Percentiles rank a stretch among this genome's conserved stretches.
Evolutionary conservation across 2,113 vertebrate genomes (phyloP).

Genomic region (Eulemur rufifrons): DNA sequence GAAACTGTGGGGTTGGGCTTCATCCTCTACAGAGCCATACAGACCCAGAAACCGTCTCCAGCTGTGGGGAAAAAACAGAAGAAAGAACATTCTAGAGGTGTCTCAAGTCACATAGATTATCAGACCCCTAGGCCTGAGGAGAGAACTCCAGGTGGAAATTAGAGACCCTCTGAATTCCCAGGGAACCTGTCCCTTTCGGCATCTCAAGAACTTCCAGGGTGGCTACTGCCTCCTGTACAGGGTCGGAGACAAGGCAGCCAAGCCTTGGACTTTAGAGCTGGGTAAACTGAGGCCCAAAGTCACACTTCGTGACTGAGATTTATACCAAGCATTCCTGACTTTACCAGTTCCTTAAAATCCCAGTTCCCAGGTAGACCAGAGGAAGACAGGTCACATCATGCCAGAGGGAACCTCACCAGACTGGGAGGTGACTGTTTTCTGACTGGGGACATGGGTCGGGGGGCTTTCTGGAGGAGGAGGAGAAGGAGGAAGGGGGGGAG

Average conservation of each 20-base stretch:
- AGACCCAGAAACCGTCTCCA: background rate
- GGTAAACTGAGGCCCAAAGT: background rate
- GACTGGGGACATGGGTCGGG: background rate
- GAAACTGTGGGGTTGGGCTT: slow-evolving; percentile 24
- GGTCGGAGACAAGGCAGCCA: background rate
- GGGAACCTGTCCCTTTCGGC: background rate
- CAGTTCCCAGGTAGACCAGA: background rate
- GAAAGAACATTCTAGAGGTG: background rate
- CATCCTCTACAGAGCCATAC: slow-evolving; percentile 45
- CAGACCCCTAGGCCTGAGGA: background rate
- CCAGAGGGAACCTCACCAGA: background rate
- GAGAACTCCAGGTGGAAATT: background rate
- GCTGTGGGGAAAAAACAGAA: slow-evolving; percentile 32
- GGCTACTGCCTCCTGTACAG: background rate
- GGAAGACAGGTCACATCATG: background rate
- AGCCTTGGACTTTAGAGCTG: background rate
- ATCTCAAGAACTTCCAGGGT: background rate
- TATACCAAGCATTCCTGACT: background rate
- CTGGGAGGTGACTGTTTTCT: background rate
- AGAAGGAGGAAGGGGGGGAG: no score
- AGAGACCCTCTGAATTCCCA: background rate
- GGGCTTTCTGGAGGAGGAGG: background rate
- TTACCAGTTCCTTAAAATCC: background rate
- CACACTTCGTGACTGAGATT: background rate
- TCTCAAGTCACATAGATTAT: background rate